phyloP scores from a whole-genome alignment of 2,888 invertebrate species.

The Notodonta ziczac region DNA sequence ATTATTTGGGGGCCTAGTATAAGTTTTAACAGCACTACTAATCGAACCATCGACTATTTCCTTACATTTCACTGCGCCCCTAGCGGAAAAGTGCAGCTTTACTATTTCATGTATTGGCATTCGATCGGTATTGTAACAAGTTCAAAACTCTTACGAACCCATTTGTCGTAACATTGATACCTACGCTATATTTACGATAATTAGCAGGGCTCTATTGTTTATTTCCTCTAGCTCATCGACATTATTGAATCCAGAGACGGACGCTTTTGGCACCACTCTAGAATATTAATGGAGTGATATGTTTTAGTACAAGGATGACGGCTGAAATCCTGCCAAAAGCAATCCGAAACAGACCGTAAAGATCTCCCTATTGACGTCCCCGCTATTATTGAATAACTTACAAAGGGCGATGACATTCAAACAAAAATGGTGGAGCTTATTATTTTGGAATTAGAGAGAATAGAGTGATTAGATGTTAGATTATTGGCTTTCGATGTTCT shows the following conservation, averaged over 20 bases:
- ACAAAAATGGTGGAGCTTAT: constrained; percentile 16
- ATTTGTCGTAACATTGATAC: too few species aligned
- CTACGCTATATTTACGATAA: constrained; percentile 30
- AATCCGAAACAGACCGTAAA: constrained; percentile 45
- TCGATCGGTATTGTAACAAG: too few species aligned
- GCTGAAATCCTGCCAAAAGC: constrained; percentile 68
- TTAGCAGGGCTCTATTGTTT: constrained; percentile 26
- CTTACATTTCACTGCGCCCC: too few species aligned
- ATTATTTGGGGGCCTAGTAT: too few species aligned
- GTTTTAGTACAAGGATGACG: constrained; percentile 59
- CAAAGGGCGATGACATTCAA: constrained; percentile 24
- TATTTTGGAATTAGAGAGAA: constrained; percentile 6
- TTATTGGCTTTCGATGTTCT: constrained; percentile 4
- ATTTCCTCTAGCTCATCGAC: constrained; percentile 34
- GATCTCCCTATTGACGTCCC: constrained; percentile 28
- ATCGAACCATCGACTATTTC: too few species aligned
- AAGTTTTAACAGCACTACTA: too few species aligned
- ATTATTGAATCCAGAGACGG: constrained; percentile 39
- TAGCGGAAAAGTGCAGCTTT: too few species aligned
- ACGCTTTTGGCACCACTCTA: constrained; percentile 58
- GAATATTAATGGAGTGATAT: constrained; percentile 71
- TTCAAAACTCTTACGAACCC: too few species aligned
- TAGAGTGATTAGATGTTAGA: constrained; percentile 4
- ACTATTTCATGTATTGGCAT: too few species aligned
- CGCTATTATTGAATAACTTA: constrained; percentile 36